Evolutionary conservation across 2,797 vertebrate species (phyloP), one percentile per base, ranked within the genome.

Genomic region (Echiichthys vipera): DNA sequence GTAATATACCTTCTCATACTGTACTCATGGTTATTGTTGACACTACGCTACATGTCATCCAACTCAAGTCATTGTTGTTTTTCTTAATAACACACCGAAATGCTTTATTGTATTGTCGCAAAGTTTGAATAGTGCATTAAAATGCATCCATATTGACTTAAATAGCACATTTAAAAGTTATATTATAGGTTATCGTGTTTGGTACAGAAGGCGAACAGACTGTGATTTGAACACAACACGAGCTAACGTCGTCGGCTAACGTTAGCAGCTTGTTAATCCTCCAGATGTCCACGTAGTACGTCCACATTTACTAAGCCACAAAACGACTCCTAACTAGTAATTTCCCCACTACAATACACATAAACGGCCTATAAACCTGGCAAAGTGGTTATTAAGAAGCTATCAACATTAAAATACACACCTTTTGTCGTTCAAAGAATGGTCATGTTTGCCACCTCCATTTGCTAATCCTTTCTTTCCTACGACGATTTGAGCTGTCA

Each of bases 381-480:
- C 0, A 8, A 5, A 2, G 5, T 4, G 6, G 7, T 1, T 2
- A 17, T 22, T 1, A 1, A 12, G 3, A 5, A 1, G 42, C 24
- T 42, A 32, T 7, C 1, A n/a, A 11, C 6, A 7, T 10, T 0
- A 22, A 46, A 56, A 64, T 20, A 84, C 90, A 20, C 27, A 92
- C 92, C 90, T 86, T 82, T 72, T 29, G 39, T 72, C 65, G 76
- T 65, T 93, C 56, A 93, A 58, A 84, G 6, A 53, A 40, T 8
- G 34, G 42, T 7, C 42, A 65, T 79, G 78, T 69, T 58, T n/a
- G 42, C 55, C 63, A 47, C 79, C 88, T 91, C 90, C 90, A 92
- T 93, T 93, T 87, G 89, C 90, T 84, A 89, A 91, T 88, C 87
- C 83, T 68, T 85, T 89, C 78, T 89, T 62, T 74, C 11, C 81